A percentile compares a stretch with the other conserved stretches of the same genome.
These are phyloP conservation scores for Cremastinae sp. DNA, from an alignment of 2,888 invertebrate species.

Conservation along the genomic window DNA sequence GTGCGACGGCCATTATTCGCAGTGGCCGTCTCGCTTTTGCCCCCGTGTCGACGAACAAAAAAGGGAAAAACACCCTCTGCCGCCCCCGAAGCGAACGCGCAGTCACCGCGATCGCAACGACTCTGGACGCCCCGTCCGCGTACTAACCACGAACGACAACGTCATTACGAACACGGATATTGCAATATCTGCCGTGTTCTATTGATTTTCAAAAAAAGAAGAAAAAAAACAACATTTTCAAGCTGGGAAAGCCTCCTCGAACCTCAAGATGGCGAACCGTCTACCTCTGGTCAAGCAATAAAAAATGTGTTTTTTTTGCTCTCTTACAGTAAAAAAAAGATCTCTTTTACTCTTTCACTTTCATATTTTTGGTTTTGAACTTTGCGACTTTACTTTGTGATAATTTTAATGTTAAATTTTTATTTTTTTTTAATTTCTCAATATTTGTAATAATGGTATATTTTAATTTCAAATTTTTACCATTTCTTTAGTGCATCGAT, in stretches of 20 bases:
- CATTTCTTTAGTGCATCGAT: too few relatives aligned
- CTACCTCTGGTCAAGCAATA: not conserved
- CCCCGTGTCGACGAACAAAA: conserved; percentile 53
- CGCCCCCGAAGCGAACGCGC: conserved; percentile 42
- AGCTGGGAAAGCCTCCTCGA: not conserved
- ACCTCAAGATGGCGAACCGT: not conserved
- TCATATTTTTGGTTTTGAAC: too few relatives aligned
- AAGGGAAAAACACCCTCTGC: conserved; percentile 34
- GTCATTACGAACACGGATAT: conserved; percentile 1
- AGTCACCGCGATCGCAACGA: conserved; percentile 32
- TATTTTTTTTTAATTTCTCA: too few relatives aligned
- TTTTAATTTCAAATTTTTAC: too few relatives aligned
- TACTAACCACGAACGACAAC: conserved; percentile 2
- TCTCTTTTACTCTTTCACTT: too few relatives aligned
- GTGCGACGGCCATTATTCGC: conserved; percentile 74
- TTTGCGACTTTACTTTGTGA: too few relatives aligned
- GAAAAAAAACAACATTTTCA: too few relatives aligned
- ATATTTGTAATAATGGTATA: too few relatives aligned
- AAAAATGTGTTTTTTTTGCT: not conserved
- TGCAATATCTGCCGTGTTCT: conserved; percentile 61
- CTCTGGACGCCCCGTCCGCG: conserved; percentile 6
- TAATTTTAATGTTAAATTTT: too few relatives aligned
- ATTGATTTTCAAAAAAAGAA: conserved; percentile 77
- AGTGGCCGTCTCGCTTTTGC: conserved; percentile 65
- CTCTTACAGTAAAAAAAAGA: too few relatives aligned